Evolutionary conservation across 2,113 vertebrate genomes (phyloP), one percentile per base, ranked within the genome.

Genomic region (Colistium nudipinnis): DNA sequence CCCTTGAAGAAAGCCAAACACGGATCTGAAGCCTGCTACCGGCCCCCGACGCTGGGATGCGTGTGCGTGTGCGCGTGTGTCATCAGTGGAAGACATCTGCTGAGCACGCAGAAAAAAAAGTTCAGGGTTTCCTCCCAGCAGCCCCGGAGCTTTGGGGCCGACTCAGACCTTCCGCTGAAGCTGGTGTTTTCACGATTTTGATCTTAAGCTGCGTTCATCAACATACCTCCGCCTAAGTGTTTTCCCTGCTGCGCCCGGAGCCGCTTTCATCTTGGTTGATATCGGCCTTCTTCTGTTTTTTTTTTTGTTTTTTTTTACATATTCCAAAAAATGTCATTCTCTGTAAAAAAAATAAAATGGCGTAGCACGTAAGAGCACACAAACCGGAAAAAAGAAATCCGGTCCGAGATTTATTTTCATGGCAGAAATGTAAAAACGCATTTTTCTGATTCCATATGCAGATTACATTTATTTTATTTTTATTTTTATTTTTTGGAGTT

Each of bases 161-260:
- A 70, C 45, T 49, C 76, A 64, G 71, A 49, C 53, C 67, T 80
- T 63, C 64, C 69, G 45, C 54, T 9, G 62, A n/a, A 70, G 13
- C 62, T 31, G 30, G 49, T 81, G 81, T 86, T 87, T 90, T 76
- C 70, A 68, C 8, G 74, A 90, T 90, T 79, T 77, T 74, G 71
- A 89, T 84, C 82, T 87, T 49, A 68, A 81, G 70, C 81, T 71
- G 85, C 31, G 25, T 86, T 85, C 76, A 81, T 75, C 87, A 84
- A 86, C 84, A 85, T 60, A 82, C 81, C 80, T 78, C 75, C 76
- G n/a, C 61, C 43, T 30, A 61, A 79, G 64, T 81, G 51, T 81
- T 74, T 82, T 78, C 47, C 62, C 70, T 62, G 20, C 39, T 20
- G 49, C 20, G 52, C 49, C 67, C 54, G 28, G 57, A 52, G 74